Evolutionary conservation across 1,140 invertebrate genomes (phyloP), one percentile per base, ranked within the genome.

Genomic region (Drosophila funebris): DNA sequence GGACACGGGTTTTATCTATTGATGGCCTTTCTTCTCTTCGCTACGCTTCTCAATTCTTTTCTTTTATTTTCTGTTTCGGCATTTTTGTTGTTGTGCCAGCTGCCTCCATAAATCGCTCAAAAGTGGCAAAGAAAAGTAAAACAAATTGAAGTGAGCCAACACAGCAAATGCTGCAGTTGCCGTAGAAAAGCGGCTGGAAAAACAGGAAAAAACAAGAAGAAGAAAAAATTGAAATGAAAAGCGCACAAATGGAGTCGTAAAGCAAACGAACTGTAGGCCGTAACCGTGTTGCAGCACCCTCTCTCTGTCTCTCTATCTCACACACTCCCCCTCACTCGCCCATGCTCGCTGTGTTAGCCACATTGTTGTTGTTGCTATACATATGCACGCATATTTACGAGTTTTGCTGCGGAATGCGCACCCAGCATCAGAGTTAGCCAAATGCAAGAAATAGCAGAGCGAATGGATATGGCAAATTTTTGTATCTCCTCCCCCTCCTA

Each of bases 211-310:
- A 54, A 6, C 48, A 53, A 54, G 4, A 14, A 8, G 14, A 29
- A 58, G 2, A 39, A 24, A 13, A 70, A 74, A 78, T 83, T 71
- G 61, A 83, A 83, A 80, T 76, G 80, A 84, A 85, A 73, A 68
- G 81, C 80, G 63, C 68, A 85, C 73, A 76, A 84, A 85, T 84
- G 77, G 68, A 84, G 80, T 85, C 80, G 81, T 84, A 84, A 84
- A 84, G 76, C 81, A 84, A 84, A 76, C 78, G 73, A 66, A 76
- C 76, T 63, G 73, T 50, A 77, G 61, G 54, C 73, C 48, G 7
- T 48, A 37, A 14, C 61, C 52, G 22, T 71, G 52, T 57, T n/a
- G 33, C 41, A 7, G 29, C 14, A 46, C 46, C 13, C 24, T 27
- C 24, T 48, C n/a, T 4, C 46, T 48, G 0, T 29, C 29, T 27